Evolutionary conservation across 2,113 vertebrate genomes (phyloP).

Genomic region (Mirounga angustirostris): DNA sequence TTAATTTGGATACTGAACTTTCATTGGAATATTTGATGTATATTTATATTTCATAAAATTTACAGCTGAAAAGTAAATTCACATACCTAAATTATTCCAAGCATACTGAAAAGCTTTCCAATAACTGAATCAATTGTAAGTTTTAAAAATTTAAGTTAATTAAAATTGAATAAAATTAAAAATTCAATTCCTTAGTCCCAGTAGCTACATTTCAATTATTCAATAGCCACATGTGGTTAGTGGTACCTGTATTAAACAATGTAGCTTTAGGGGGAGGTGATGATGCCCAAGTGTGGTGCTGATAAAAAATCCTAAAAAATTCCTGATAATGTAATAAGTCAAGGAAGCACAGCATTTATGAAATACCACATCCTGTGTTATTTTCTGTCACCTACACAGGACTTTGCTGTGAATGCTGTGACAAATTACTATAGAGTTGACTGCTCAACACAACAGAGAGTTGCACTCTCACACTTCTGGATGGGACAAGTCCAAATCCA

Average conservation of each 20-base stretch:
- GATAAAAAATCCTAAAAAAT: background rate
- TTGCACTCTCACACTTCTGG: background rate
- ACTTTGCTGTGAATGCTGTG: background rate
- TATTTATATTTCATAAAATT: conserved; percentile 64
- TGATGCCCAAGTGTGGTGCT: background rate
- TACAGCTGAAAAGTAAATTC: conserved; percentile 47
- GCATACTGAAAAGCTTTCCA: conserved; percentile 33
- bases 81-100: conserved; percentile 19
- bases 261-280: background rate
- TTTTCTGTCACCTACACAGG: background rate
- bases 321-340: background rate
- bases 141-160: conserved; percentile 77
- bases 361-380: background rate
- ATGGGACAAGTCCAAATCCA: background rate
- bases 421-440: background rate
- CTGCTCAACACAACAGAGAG: background rate
- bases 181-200: conserved; percentile 49
- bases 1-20: conserved; percentile 2
- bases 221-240: conserved; percentile 50
- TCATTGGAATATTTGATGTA: background rate
- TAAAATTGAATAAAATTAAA: conserved; percentile 76
- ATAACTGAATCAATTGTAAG: conserved; percentile 49
- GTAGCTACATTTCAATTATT: conserved; percentile 70
- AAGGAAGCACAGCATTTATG: background rate
- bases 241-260: background rate